These are phyloP conservation scores for Anhinga anhinga DNA, from an alignment of 2,113 vertebrate species.

Conservation along the genomic window DNA sequence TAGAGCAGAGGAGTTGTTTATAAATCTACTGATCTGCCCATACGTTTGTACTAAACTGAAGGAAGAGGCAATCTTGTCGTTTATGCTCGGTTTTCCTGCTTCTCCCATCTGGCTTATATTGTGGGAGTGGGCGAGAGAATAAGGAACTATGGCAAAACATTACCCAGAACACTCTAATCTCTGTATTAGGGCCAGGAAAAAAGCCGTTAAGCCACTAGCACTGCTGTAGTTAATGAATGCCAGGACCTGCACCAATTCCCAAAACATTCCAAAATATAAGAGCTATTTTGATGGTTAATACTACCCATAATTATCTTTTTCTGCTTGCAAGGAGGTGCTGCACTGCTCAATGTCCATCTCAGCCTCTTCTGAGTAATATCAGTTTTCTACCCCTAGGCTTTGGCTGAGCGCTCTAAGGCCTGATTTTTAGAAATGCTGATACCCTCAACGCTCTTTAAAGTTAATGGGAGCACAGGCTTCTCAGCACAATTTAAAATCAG, in stretches of 20 bases:
- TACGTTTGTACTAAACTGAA: not conserved
- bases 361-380: not conserved
- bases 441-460: not conserved
- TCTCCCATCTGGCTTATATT: not conserved
- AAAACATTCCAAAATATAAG: not conserved
- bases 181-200: not conserved
- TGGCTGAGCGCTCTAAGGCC: not conserved
- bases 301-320: not conserved
- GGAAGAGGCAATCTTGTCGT: not conserved
- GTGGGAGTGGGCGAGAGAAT: not conserved
- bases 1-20: not conserved
- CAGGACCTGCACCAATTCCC: not conserved
- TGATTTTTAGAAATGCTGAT: not conserved
- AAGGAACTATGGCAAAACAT: not conserved
- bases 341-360: not conserved
- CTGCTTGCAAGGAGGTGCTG: not conserved
- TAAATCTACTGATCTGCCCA: not conserved
- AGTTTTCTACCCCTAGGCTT: not conserved
- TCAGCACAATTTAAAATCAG: not conserved
- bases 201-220: not conserved
- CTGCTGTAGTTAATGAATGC: not conserved
- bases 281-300: not conserved
- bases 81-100: not conserved
- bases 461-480: not conserved
- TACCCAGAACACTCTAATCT: not conserved